phyloP scores from a whole-genome alignment of 2,113 vertebrate species.

The Toxostoma redivivum region DNA sequence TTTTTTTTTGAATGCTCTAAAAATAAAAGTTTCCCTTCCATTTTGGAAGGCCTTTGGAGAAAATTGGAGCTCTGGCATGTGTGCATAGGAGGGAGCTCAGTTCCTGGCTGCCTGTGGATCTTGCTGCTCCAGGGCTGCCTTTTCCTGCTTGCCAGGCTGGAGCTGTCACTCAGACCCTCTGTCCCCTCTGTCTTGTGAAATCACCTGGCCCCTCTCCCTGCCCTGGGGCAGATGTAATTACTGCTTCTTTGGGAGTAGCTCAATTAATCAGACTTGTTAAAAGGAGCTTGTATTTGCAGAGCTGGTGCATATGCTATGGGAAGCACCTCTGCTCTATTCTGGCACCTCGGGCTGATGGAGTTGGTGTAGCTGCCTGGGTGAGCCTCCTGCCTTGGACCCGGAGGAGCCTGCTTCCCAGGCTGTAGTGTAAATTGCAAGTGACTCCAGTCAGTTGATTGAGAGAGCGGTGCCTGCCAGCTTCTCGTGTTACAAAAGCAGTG shows the following conservation, averaged over 20 bases:
- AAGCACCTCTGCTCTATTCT: background rate
- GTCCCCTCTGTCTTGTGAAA: background rate
- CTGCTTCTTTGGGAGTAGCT: background rate
- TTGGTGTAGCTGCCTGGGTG: background rate
- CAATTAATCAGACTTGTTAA: constrained; percentile 18
- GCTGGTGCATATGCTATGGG: background rate
- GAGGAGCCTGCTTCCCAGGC: background rate
- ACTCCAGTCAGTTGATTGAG: constrained; percentile 9
- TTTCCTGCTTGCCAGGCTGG: background rate
- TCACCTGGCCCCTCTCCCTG: background rate
- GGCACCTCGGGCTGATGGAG: background rate
- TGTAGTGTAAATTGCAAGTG: background rate
- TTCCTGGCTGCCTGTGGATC: background rate
- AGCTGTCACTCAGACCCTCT: background rate
- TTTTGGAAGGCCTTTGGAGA: constrained; percentile 55
- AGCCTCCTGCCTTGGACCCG: background rate
- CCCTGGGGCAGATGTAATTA: background rate
- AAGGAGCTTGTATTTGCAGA: constrained; percentile 26
- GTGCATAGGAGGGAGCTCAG: background rate
- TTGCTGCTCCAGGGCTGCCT: background rate
- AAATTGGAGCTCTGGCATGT: background rate
- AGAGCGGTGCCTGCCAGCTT: background rate
- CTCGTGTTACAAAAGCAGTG: constrained; percentile 10
- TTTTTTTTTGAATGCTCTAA: background rate
- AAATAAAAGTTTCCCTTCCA: constrained; percentile 46